Base-by-base conservation (phyloP, 2,888 invertebrate genomes). In the Hypselothyrea guttata region DNA sequence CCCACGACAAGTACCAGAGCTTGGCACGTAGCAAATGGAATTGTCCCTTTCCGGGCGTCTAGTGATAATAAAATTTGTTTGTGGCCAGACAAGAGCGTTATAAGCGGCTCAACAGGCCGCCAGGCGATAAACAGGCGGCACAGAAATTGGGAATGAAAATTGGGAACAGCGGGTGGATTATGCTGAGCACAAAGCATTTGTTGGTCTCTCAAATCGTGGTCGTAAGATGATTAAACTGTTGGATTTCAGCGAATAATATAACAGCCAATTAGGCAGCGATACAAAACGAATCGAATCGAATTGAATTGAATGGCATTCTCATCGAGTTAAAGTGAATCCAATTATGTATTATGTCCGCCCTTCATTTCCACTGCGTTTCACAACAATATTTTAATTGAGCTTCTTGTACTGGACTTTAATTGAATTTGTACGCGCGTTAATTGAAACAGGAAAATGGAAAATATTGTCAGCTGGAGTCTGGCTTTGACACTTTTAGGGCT, bases 101-200 rank as follows among this genome's bases (percentile, higher is more conserved):
- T 74, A 72, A 82, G 72, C 78, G 35, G 73, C 73, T 75, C 75
- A 77, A 64, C 63, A 64, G 61, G 63, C 61, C 15, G 49, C 31
- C 28, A 12, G 30, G 38, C 31, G 42, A 18, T 27, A 28, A 28
- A 8, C 13, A 52, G 13, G 7, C 1, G 4, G 15, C 16, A 34
- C 4, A 31, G 44, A 4, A 7, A 22, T 34, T 22, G 16, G 7
- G 7, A 30, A 16, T 9, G 3, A n/a, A 11, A 35, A 13, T 13
- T 15, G 34, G n/a, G 16, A 42, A 9, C 41, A 16, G 48, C 11
- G n/a, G 16, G 48, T 42, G 11, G 28, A 13, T 51, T 49, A 51
- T 55, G 51, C 47, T 31, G 34, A 35, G 37, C 47, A 45, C 28
- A 7, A 4, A 12, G 28, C 40, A 33, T 28, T 12, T 44, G 35